A percentile compares a stretch with the other conserved stretches of the same genome.
Conservation (phyloP, 2,888 invertebrate genomes). For the Meliscaeva auricollis region DNA sequence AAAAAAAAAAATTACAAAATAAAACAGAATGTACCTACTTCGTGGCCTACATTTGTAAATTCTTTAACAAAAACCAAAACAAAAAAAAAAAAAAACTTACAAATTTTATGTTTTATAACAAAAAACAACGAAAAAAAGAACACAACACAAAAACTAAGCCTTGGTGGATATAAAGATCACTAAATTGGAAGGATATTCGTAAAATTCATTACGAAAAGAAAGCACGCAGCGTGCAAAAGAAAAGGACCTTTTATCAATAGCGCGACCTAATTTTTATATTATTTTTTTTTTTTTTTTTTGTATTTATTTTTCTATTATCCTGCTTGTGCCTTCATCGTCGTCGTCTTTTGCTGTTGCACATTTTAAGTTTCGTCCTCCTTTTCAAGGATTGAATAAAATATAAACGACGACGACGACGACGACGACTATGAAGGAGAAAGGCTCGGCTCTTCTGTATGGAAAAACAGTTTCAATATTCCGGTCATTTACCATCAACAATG, state of each 20-base stretch:
- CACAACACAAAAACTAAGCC: slow-evolving; percentile 18
- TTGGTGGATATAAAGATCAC: slow-evolving; percentile 50
- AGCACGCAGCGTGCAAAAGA: slow-evolving; percentile 64
- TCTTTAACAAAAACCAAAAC: neutral
- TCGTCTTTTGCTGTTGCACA: slow-evolving; percentile 58
- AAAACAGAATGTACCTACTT: slow-evolving; percentile 17
- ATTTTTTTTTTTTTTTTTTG: neutral
- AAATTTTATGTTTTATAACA: slow-evolving; percentile 19
- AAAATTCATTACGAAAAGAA: slow-evolving; percentile 67
- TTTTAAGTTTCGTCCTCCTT: slow-evolving; percentile 51
- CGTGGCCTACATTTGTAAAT: slow-evolving; percentile 62
- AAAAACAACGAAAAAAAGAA: neutral
- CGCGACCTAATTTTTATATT: slow-evolving; percentile 67
- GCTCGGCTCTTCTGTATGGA: slow-evolving; percentile 9
- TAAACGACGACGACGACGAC: slow-evolving; percentile 2
- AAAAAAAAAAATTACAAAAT: slow-evolving; percentile 11
- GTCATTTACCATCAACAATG: slow-evolving; percentile 73
- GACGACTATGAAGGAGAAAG: slow-evolving; percentile 1
- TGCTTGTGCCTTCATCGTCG: neutral
- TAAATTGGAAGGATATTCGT: slow-evolving; percentile 72
- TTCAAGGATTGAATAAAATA: slow-evolving; percentile 33
- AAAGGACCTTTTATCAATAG: slow-evolving; percentile 72
- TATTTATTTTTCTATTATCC: slow-evolving; percentile 45
- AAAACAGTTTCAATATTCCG: slow-evolving; percentile 74
- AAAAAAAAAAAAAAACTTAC: slow-evolving; percentile 1